Evolutionary conservation across 1,140 invertebrate genomes (phyloP).

Genomic region (Delia radicum): DNA sequence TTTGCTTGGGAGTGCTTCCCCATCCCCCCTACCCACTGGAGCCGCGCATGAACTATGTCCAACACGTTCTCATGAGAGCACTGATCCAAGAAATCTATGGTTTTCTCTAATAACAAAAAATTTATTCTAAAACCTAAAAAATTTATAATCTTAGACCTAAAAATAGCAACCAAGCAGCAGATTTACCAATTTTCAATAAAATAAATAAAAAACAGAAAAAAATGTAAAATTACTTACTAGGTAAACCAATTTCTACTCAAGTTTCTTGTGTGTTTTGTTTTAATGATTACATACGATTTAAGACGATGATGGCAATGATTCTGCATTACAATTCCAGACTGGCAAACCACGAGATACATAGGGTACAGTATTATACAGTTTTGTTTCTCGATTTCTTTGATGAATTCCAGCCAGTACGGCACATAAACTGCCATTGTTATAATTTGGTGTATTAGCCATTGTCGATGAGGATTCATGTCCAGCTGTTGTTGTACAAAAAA

Average conservation of each 20-base stretch:
- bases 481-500: not conserved
- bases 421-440: constrained; percentile 39
- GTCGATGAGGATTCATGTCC: not conserved
- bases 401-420: constrained; percentile 40
- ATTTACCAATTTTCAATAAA: no score
- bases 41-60: no score
- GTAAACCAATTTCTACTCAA: not conserved
- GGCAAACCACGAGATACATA: constrained; percentile 49
- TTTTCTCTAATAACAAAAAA: no score
- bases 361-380: constrained; percentile 42
- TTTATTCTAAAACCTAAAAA: no score
- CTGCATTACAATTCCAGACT: constrained; percentile 45
- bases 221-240: no score
- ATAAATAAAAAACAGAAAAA: not conserved
- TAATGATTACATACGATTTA: not conserved
- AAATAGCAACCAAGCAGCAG: no score
- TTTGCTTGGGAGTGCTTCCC: no score
- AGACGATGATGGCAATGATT: constrained; percentile 15
- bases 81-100: no score
- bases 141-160: no score
- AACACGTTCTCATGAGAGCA: no score
- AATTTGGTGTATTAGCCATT: constrained; percentile 20
- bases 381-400: constrained; percentile 36
- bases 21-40: no score
- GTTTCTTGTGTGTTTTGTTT: not conserved